Conservation (phyloP, 2,113 vertebrate genomes). For the Heptranchias perlo region DNA sequence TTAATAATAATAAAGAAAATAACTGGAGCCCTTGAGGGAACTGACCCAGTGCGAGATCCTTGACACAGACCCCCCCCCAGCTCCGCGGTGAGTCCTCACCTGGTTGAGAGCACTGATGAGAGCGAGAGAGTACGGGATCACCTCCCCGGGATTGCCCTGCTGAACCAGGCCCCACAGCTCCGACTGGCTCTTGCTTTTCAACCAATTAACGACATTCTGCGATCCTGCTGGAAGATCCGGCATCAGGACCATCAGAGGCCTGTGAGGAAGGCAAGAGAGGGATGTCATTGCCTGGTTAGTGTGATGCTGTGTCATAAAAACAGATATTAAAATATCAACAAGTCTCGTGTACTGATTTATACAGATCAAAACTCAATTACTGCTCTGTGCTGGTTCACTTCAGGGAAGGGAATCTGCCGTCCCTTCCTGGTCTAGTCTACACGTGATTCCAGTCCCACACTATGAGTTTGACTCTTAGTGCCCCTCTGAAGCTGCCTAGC, state of each 20-base stretch:
- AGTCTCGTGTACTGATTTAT: neutral
- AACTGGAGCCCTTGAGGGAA: neutral
- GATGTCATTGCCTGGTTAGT: neutral
- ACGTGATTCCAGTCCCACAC: too few relatives aligned
- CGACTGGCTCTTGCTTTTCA: conserved; percentile 55
- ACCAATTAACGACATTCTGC: conserved; percentile 45
- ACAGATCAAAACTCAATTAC: neutral
- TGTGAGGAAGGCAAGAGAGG: conserved; percentile 38
- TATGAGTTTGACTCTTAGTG: too few relatives aligned
- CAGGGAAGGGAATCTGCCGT: neutral
- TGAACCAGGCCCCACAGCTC: conserved; percentile 54
- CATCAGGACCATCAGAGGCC: conserved; percentile 51
- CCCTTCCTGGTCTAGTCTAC: neutral
- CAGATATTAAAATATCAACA: neutral
- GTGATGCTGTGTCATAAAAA: neutral
- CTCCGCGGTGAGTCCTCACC: conserved; percentile 44
- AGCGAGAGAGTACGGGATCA: conserved; percentile 58
- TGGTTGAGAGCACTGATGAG: conserved; percentile 62
- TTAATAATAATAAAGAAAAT: neutral
- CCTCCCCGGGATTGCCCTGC: conserved; percentile 60
- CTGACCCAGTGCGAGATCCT: neutral
- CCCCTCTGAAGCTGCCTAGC: too few relatives aligned
- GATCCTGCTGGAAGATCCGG: conserved; percentile 43
- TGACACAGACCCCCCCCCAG: neutral
- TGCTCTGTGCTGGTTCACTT: neutral